These are phyloP conservation scores for Nesidiocoris tenuis DNA, from an alignment of 2,888 invertebrate genomes.

Conservation along the genomic window DNA sequence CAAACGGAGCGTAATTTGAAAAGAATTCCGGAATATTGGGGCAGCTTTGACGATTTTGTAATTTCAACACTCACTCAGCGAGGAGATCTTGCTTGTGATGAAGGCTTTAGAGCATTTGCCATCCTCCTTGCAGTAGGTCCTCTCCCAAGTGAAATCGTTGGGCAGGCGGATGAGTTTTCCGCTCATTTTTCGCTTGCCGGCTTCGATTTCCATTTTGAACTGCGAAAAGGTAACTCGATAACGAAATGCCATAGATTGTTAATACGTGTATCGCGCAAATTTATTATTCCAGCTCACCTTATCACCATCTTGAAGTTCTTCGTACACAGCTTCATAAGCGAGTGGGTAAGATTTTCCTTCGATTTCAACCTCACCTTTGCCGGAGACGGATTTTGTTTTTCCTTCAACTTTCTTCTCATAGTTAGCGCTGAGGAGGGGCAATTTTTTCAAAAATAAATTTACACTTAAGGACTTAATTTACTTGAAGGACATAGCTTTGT, in stretches of 20 bases:
- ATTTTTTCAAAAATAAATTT: too few relatives aligned
- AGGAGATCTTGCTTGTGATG: conserved; percentile 53
- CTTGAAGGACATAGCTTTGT: too few relatives aligned
- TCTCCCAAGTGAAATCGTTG: conserved; percentile 40
- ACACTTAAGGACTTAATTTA: too few relatives aligned
- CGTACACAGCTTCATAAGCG: conserved; percentile 18
- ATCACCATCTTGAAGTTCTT: conserved; percentile 14
- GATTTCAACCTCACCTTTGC: conserved; percentile 32
- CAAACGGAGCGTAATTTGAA: not conserved
- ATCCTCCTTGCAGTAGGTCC: conserved; percentile 43
- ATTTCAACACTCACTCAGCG: conserved; percentile 18
- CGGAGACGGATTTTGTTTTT: conserved; percentile 29
- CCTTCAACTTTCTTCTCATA: conserved; percentile 35
- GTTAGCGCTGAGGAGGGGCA: conserved; percentile 15
- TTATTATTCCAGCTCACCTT: conserved; percentile 14
- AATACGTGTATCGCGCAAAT: too few relatives aligned
- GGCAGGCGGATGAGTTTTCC: conserved; percentile 18
- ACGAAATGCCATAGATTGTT: too few relatives aligned
- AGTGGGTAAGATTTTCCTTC: conserved; percentile 38
- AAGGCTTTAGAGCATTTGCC: conserved; percentile 53
- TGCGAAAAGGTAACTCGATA: too few relatives aligned
- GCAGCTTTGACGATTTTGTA: too few relatives aligned
- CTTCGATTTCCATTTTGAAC: conserved; percentile 12
- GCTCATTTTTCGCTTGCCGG: conserved; percentile 7
- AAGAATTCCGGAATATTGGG: not conserved